Base-by-base conservation (phyloP, 2,888 invertebrate species). In the Oxyscelio sp. region DNA sequence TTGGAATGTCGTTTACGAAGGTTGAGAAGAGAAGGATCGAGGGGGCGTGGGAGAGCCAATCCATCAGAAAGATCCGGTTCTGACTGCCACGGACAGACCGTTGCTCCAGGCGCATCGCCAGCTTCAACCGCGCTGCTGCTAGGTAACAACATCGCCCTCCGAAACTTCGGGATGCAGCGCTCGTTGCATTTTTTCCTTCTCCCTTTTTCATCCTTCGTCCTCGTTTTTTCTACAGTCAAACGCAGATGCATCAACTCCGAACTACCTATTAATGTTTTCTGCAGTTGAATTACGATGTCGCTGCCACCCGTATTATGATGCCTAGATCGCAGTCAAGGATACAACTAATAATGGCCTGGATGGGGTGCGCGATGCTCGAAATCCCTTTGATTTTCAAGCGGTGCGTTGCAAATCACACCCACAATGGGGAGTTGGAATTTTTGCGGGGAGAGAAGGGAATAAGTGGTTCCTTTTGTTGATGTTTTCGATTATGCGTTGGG, bases 31-130 rank as follows among this genome's bases (percentile, higher is more conserved):
- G 50, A 78, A 71, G 81, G 81, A 77, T 74, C 61, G 68, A 43
- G 50, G 73, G 82, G 82, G 84, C 84, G 86, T 85, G 83, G 85
- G 87, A 74, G 84, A 91, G 89, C 88, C 91, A 91, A 92, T 92
- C 92, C 90, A 92, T 92, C 92, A 91, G 92, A 89, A 88, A 87
- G 90, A 88, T 87, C 87, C 87, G 89, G 87, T 87, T 83, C 83
- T 87, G 81, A 87, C 92, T 92, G 93, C 91, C 91, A 92, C 87
- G 73, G 88, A 77, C 93, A 93, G 93, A 89, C 89, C 83, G 86
- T 87, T 86, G 86, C 90, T 89, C 83, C 84, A 85, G 87, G 86
- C 86, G 74, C 81, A 78, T 81, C 84, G 87, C 88, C 88, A 90
- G 90, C 88, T 89, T 90, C 82, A 82, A 85, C 88, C 86, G 68